Evolutionary conservation across 2,113 vertebrate genomes (phyloP), one percentile per base, ranked within the genome.

Genomic region (Manacus vitellinus): DNA sequence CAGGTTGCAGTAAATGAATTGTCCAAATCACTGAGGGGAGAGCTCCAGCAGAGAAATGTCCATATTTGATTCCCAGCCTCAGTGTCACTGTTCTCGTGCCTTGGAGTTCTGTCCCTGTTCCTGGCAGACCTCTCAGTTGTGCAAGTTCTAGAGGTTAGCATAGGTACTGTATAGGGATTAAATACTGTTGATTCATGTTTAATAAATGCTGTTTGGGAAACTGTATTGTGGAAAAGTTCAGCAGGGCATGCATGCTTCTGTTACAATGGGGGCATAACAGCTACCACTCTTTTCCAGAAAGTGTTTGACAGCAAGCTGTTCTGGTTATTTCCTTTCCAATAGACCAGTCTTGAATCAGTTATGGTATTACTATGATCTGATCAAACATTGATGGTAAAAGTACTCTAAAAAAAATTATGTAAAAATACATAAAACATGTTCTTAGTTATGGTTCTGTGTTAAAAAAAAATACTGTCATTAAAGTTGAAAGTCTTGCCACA

Each of bases 81-180:
- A 12, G 31, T 27, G 37, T 33, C 10, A 10, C n/a, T 3, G 12
- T 24, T 61, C 17, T 56, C 0, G 0, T 31, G 71, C 71, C 67
- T 67, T 10, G 7, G 63, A 1, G 1, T 85, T 47, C 30, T 1
- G 8, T 54, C 5, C 65, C 74, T 58, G 1, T 25, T 93, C 52
- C 56, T 80, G 79, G 85, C 51, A 59, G 80, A 35, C n/a, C 62
- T 41, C 43, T 49, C 22, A 54, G 46, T 18, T 71, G 43, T 88
- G 72, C 55, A 46, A 43, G n/a, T 65, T 51, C n/a, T 24, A 55
- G 88, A 67, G 72, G 33, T 3, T 90, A 85, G 55, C 35, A 31
- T 1, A 30, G 59, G 35, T 59, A 24, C 71, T 85, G 23, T 37
- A 15, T 8, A 68, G 46, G 33, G 56, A 58, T 66, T 68, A 49